Evolutionary conservation across 2,888 invertebrate genomes (phyloP).

Genomic region (Sussaba pulchella): DNA sequence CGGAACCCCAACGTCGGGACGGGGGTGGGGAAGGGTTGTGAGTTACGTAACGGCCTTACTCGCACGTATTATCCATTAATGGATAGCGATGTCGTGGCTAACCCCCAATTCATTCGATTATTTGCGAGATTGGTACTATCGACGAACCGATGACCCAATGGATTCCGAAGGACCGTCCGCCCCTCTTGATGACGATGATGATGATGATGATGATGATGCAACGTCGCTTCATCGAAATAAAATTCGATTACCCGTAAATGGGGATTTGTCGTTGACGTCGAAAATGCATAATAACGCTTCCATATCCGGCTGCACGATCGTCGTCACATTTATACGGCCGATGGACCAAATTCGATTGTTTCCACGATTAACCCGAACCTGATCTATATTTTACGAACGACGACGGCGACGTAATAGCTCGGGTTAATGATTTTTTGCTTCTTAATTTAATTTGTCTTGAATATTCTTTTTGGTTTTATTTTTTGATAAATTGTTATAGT

Average conservation of each 20-base stretch:
- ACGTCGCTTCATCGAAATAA: slow-evolving; percentile 50
- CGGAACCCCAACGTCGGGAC: background rate
- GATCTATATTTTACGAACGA: slow-evolving; percentile 6
- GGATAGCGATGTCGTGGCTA: slow-evolving; percentile 78
- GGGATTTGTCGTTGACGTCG: slow-evolving; percentile 45
- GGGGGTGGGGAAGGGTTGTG: slow-evolving; percentile 53
- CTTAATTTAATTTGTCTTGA: no score
- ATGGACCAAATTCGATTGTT: slow-evolving; percentile 20
- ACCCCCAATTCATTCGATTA: slow-evolving; percentile 80
- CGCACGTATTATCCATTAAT: slow-evolving; percentile 79
- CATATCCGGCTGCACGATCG: slow-evolving; percentile 54
- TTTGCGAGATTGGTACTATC: slow-evolving; percentile 74
- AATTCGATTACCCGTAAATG: slow-evolving; percentile 60
- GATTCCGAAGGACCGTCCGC: slow-evolving; percentile 51
- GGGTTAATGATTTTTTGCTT: no score
- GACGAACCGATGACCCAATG: slow-evolving; percentile 61
- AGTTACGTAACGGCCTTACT: slow-evolving; percentile 70
- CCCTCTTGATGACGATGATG: no score
- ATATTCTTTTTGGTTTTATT: no score
- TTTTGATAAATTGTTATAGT: no score
- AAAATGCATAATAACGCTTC: slow-evolving; percentile 43
- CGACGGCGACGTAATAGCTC: background rate
- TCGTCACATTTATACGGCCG: slow-evolving; percentile 28
- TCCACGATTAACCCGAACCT: background rate
- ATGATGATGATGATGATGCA: slow-evolving; percentile 39